Percentiles rank a stretch among this genome's conserved stretches.
Evolutionary conservation across 2,113 vertebrate species (phyloP).

Genomic region (western clawed frog (Xenopus tropicalis)): UCB_Xtro_10.0 CM004445.2:72973501-72974000

Average conservation of each 20-base stretch:
- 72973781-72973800: constrained; percentile 20
- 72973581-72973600: constrained; percentile 52
- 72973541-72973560: constrained; percentile 61
- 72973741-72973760: too few species aligned
- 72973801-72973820: constrained; percentile 43
- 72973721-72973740: not conserved
- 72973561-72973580: constrained; percentile 58
- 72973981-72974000: constrained; percentile 51
- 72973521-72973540: constrained; percentile 72
- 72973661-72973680: constrained; percentile 14
- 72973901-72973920: constrained; percentile 59
- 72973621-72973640: constrained; percentile 18
- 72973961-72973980: constrained; percentile 52
- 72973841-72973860: constrained; percentile 37
- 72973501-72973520: constrained; percentile 80
- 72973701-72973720: not conserved
- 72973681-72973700: not conserved
- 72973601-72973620: constrained; percentile 44
- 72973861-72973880: constrained; percentile 63
- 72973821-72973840: constrained; percentile 8
- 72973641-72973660: not conserved
- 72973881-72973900: constrained; percentile 55
- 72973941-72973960: constrained; percentile 53
- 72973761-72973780: not conserved
- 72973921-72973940: constrained; percentile 53